These are phyloP conservation scores for Drosophila tropicalis DNA, from an alignment of 1,140 invertebrate genomes.

Conservation along the genomic window DNA sequence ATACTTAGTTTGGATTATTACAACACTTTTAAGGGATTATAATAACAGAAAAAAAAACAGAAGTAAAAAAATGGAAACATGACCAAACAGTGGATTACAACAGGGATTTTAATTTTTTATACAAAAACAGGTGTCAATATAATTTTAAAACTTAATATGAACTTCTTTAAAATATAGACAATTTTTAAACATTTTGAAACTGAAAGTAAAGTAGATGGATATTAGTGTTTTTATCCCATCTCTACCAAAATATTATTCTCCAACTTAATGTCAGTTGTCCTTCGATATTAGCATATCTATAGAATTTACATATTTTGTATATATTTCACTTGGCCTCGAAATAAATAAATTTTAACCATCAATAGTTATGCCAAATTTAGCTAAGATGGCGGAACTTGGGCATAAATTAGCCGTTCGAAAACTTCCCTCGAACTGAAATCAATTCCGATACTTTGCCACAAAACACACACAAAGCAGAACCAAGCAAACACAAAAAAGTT, in stretches of 20 bases:
- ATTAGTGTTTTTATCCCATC: no score
- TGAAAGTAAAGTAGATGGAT: no score
- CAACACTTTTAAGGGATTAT: conserved; percentile 53
- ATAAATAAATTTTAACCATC: conserved; percentile 66
- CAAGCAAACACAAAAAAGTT: conserved; percentile 51
- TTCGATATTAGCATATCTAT: not conserved
- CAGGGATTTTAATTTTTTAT: not conserved
- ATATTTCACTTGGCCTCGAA: conserved; percentile 34
- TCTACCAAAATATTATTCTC: not conserved
- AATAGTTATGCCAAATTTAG: conserved; percentile 46
- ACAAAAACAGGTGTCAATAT: no score
- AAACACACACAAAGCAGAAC: conserved; percentile 40
- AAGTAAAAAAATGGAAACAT: not conserved
- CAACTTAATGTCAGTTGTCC: not conserved
- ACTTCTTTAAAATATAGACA: no score
- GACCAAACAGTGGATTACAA: conserved; percentile 5
- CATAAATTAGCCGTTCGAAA: conserved; percentile 80
- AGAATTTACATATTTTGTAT: conserved; percentile 11
- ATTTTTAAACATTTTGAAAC: no score
- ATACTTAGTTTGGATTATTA: conserved; percentile 67
- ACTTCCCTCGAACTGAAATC: conserved; percentile 63
- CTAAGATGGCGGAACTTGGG: conserved; percentile 70
- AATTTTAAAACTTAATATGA: no score
- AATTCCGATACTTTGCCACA: conserved; percentile 67
- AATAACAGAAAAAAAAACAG: not conserved